Percentiles rank a stretch among this genome's conserved stretches.
phyloP scores from a whole-genome alignment of 2,888 invertebrate genomes.

The Autographa gamma region DNA sequence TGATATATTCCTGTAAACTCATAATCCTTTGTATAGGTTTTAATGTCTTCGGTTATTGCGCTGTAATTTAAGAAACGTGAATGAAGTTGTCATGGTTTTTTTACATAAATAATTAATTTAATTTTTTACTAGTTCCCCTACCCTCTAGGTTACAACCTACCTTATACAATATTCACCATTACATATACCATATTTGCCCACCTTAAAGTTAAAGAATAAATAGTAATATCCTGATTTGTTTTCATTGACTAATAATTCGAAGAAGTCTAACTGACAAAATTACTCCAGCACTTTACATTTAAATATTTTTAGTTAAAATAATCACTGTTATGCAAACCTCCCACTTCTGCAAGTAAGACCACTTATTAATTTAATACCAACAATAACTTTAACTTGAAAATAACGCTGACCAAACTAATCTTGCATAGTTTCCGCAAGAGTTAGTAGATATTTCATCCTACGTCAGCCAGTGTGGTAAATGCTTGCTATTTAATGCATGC shows the following conservation, averaged over 20 bases:
- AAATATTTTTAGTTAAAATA: no score
- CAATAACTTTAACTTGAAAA: background rate
- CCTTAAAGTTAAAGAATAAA: no score
- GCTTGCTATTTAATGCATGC: conserved; percentile 20
- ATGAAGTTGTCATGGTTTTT: background rate
- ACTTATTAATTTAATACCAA: background rate
- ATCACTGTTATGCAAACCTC: no score
- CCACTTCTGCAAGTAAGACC: no score
- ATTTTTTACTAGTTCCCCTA: background rate
- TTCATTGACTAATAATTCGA: no score
- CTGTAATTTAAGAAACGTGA: background rate
- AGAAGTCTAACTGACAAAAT: no score
- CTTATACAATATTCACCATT: no score
- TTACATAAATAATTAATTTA: background rate
- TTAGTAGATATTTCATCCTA: conserved; percentile 24
- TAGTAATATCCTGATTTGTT: no score
- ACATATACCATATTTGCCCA: no score
- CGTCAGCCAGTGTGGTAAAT: conserved; percentile 11
- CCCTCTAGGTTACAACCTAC: background rate
- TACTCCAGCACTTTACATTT: no score
- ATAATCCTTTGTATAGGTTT: conserved; percentile 5
- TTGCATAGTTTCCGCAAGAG: conserved; percentile 25
- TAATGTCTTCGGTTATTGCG: background rate
- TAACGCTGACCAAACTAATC: conserved; percentile 8
- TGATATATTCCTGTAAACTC: background rate